phyloP scores from a whole-genome alignment of 2,113 vertebrate species.

The Phodopus roborovskii region DNA sequence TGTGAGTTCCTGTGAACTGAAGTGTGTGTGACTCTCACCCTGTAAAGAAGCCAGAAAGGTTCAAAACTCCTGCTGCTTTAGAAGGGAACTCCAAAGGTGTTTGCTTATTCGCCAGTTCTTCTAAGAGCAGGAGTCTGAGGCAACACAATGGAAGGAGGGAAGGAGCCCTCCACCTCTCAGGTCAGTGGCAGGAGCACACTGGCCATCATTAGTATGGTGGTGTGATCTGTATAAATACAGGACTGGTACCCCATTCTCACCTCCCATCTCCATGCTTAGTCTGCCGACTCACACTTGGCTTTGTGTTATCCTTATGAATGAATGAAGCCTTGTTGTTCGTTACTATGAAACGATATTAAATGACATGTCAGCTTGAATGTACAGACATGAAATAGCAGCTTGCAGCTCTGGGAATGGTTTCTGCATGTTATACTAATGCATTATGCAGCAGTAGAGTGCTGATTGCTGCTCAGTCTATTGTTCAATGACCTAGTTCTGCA shows the following conservation, averaged over 20 bases:
- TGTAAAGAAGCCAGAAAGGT: constrained; percentile 68
- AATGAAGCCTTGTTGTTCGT: constrained; percentile 96
- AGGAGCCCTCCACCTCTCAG: constrained; percentile 67
- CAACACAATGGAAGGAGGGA: constrained; percentile 33
- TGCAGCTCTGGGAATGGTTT: constrained; percentile 92
- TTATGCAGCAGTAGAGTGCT: constrained; percentile 96
- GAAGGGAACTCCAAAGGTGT: constrained; percentile 63
- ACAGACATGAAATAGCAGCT: constrained; percentile 96
- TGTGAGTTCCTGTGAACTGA: constrained; percentile 51
- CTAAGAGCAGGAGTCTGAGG: not conserved
- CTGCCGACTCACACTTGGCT: constrained; percentile 94
- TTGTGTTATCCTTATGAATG: constrained; percentile 94
- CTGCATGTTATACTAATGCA: constrained; percentile 97
- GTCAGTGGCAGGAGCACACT: constrained; percentile 86
- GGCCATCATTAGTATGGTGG: constrained; percentile 92
- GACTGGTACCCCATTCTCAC: constrained; percentile 88
- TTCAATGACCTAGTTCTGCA: constrained; percentile 97
- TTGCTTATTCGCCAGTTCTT: constrained; percentile 58
- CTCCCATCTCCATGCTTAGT: constrained; percentile 88
- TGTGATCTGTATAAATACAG: constrained; percentile 90
- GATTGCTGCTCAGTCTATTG: constrained; percentile 94
- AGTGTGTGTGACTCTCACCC: constrained; percentile 27
- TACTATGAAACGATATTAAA: constrained; percentile 96
- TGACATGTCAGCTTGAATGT: constrained; percentile 98
- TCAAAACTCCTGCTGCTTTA: not conserved